Percentiles rank a stretch among this genome's conserved stretches.
phyloP scores from a whole-genome alignment of 1,140 invertebrate genomes.

The Magallana ariakensis region DNA sequence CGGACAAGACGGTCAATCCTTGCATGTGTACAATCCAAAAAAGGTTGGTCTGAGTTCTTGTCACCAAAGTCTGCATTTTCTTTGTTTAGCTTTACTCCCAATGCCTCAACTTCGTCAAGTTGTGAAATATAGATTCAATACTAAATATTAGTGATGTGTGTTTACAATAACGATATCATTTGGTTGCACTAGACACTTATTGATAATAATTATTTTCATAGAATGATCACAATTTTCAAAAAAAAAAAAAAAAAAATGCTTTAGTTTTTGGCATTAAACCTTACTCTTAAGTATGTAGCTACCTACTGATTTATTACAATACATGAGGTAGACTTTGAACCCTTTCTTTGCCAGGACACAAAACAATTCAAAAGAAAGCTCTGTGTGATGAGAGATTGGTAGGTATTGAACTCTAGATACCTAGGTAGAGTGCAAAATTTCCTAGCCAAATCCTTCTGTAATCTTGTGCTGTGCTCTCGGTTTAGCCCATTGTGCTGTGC shows the following conservation, averaged over 20 bases:
- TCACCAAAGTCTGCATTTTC: not conserved
- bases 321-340: not conserved
- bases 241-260: no score
- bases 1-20: conserved; percentile 80
- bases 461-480: conserved; percentile 33
- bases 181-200: no score
- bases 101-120: not conserved
- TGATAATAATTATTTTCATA: no score
- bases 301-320: not conserved
- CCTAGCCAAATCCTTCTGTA: conserved; percentile 1
- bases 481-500: not conserved
- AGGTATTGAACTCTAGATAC: not conserved
- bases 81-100: not conserved
- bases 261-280: no score
- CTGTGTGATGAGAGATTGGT: not conserved
- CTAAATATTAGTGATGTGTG: not conserved
- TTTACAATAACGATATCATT: not conserved
- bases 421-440: not conserved
- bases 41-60: conserved; percentile 65
- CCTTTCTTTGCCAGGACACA: conserved; percentile 16
- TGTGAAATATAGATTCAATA: not conserved
- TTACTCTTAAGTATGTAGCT: no score
- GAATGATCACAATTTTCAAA: no score
- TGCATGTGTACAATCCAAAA: conserved; percentile 80
- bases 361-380: conserved; percentile 18